phyloP scores from a whole-genome alignment of 2,797 vertebrate species.

The Gymnothorax reevesii region DNA sequence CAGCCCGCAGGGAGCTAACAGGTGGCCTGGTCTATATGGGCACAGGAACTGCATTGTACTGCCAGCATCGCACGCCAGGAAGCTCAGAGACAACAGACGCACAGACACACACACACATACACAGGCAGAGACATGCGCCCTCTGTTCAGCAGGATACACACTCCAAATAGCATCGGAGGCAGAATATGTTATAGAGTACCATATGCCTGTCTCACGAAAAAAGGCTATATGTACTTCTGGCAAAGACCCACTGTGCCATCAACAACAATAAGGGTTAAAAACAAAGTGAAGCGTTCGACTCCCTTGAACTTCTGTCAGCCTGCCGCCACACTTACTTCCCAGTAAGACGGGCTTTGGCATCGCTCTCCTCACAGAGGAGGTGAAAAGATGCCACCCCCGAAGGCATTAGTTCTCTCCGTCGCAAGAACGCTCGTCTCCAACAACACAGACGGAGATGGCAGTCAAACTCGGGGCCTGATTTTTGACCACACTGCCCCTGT shows the following conservation, averaged over 20 bases:
- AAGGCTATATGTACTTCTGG: conserved; percentile 26
- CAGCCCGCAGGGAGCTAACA: conserved; percentile 13
- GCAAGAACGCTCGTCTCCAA: neutral
- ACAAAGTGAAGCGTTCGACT: neutral
- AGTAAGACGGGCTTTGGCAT: neutral
- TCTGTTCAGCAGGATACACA: conserved; percentile 6
- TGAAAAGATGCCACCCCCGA: neutral
- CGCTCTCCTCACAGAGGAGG: neutral
- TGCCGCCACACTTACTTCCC: neutral
- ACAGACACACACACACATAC: conserved; percentile 5
- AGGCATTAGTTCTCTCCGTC: neutral
- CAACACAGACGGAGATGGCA: neutral
- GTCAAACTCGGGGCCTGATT: neutral
- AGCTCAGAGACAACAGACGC: conserved; percentile 3
- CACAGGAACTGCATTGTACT: neutral
- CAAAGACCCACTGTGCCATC: conserved; percentile 6
- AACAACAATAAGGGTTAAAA: neutral
- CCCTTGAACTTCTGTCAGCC: neutral
- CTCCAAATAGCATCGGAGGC: conserved; percentile 26
- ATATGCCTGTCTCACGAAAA: conserved; percentile 18
- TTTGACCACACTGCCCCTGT: neutral
- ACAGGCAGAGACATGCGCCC: neutral
- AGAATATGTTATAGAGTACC: conserved; percentile 31
- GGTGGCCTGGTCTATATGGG: conserved; percentile 23
- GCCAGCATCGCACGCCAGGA: conserved; percentile 11